phyloP scores from a whole-genome alignment of 2,113 vertebrate genomes.

The Colossoma macropomum region DNA sequence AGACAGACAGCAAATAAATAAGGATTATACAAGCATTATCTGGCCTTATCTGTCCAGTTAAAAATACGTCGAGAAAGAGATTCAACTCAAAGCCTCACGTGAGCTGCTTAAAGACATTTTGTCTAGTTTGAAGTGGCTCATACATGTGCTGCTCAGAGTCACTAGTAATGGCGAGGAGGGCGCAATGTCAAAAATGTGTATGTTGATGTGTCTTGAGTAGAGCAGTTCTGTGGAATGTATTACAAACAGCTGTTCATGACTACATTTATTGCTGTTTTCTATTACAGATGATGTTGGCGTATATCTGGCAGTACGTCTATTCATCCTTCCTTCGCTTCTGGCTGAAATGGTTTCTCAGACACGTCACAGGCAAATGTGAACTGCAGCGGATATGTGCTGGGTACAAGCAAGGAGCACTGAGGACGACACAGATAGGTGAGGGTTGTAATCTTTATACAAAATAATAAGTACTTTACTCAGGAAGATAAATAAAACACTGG shows the following conservation, averaged over 20 bases:
- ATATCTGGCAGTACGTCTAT: conserved; percentile 88
- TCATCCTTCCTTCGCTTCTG: conserved; percentile 86
- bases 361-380: conserved; percentile 88
- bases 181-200: not conserved
- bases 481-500: not conserved
- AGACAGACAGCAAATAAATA: no score
- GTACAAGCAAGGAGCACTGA: conserved; percentile 76
- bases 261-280: not conserved
- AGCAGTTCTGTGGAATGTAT: not conserved
- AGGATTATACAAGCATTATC: no score
- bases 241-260: not conserved
- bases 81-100: not conserved
- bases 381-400: conserved; percentile 86
- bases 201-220: not conserved
- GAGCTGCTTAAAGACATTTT: not conserved
- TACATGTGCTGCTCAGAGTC: not conserved
- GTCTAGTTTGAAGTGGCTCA: not conserved
- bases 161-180: not conserved
- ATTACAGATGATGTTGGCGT: conserved; percentile 81
- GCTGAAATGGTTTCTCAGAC: conserved; percentile 91
- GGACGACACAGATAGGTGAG: conserved; percentile 74
- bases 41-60: no score
- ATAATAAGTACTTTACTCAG: not conserved
- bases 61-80: no score
- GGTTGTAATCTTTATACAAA: no score